Conservation (phyloP, 1,140 invertebrate species). For the Aphidius ervi region DNA sequence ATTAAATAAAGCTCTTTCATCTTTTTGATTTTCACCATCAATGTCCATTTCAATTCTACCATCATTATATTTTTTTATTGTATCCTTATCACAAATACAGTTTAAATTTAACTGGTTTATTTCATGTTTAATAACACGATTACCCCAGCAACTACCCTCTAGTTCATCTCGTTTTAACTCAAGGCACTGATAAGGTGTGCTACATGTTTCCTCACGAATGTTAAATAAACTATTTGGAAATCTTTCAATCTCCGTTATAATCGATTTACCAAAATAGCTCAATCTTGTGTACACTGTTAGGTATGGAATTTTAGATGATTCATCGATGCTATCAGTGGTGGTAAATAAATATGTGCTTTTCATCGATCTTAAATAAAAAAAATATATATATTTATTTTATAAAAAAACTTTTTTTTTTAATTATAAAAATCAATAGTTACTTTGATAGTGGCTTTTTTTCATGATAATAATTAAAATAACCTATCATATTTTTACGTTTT, state of each 20-base stretch:
- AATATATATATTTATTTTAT: neutral
- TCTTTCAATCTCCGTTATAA: slow-evolving; percentile 37
- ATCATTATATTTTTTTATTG: neutral
- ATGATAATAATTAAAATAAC: slow-evolving; percentile 29
- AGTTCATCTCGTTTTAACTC: slow-evolving; percentile 28
- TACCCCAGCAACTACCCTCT: slow-evolving; percentile 23
- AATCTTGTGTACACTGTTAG: slow-evolving; percentile 36
- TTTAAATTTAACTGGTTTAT: neutral
- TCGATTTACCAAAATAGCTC: slow-evolving; percentile 36
- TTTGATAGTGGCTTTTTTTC: slow-evolving; percentile 37
- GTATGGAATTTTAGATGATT: slow-evolving; percentile 17
- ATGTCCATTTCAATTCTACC: neutral
- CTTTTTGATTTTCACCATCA: neutral
- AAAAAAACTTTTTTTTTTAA: neutral
- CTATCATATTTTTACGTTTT: slow-evolving; percentile 33
- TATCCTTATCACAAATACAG: slow-evolving; percentile 3
- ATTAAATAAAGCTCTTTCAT: no score
- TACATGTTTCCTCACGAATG: slow-evolving; percentile 31
- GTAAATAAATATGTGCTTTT: slow-evolving; percentile 30
- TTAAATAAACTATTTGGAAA: slow-evolving; percentile 33
- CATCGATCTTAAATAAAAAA: slow-evolving; percentile 28
- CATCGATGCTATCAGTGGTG: slow-evolving; percentile 26
- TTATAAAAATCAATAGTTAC: slow-evolving; percentile 23
- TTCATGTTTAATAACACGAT: slow-evolving; percentile 14
- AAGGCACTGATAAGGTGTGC: slow-evolving; percentile 32